Evolutionary conservation across 2,113 vertebrate species (phyloP).

Genomic region (Eira barbara): DNA sequence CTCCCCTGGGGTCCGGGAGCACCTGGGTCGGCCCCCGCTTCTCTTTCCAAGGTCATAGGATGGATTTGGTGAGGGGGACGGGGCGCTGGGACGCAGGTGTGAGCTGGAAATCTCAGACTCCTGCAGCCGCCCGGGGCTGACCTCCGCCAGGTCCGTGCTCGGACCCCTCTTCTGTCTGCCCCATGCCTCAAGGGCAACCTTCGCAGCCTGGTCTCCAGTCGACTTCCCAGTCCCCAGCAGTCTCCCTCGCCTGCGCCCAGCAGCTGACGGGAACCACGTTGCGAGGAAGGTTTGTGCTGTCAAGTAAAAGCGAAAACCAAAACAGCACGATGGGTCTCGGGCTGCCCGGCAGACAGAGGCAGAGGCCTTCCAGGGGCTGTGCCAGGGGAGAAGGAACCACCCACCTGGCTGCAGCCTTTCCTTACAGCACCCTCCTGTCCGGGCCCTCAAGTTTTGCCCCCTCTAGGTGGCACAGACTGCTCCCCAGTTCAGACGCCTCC

Average conservation of each 20-base stretch:
- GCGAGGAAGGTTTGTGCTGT: not conserved
- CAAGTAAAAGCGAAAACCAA: not conserved
- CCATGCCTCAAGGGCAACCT: not conserved
- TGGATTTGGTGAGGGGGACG: not conserved
- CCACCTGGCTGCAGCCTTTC: not conserved
- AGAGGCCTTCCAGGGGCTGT: not conserved
- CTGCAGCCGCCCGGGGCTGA: not conserved
- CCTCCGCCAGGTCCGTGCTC: not conserved
- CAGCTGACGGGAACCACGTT: not conserved
- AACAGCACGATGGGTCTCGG: not conserved
- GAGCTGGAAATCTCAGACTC: not conserved
- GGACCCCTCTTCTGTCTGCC: not conserved
- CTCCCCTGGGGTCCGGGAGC: not conserved
- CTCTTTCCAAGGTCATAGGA: slow-evolving; percentile 45
- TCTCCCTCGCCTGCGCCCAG: not conserved
- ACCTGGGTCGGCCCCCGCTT: not conserved
- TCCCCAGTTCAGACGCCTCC: not conserved
- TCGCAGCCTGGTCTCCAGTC: not conserved
- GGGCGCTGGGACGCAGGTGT: not conserved
- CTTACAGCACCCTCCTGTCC: not conserved
- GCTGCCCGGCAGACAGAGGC: not conserved
- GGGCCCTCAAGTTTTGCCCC: not conserved
- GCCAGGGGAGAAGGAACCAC: not conserved
- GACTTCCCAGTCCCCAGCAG: not conserved
- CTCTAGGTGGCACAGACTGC: not conserved